Base-by-base conservation (phyloP, 1,140 invertebrate genomes). In the Gryllus bimaculatus region DNA sequence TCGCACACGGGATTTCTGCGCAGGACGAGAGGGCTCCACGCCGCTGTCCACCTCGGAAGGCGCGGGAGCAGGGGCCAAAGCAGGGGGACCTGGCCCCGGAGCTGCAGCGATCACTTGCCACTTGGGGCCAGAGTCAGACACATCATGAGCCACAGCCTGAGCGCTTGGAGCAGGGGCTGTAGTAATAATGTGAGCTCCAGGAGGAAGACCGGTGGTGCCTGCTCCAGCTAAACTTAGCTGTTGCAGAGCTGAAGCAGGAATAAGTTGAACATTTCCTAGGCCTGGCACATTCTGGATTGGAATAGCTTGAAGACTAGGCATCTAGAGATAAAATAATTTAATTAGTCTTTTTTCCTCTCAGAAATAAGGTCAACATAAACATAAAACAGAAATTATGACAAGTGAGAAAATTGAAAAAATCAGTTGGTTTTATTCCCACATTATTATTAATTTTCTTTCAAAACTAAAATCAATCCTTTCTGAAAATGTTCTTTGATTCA, bases 231-330 rank as follows among this genome's bases (percentile, higher is more conserved):
- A 66, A 8, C 77, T 73, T 47, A 78, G 74, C 8, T 74, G 77
- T 12, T 81, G 81, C 78, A 83, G 83, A 0, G 81, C 82, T 48
- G 78, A 88, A 0, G 90, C 89, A 5, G 91, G 90, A 76, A 92
- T 92, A 0, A 94, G 90, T 86, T 94, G 92, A 6, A 94, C 92
- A 82, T 93, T 93, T 47, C 93, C 93, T 18, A 95, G 82, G 8
- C 93, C 93, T 77, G 91, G 91, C 74, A 93, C 91, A 85, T 93
- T 92, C 83, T 92, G 91, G 15, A 92, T 87, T 0, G 90, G 89
- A 80, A 91, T 86, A 2, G 90, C 89, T 81, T 92, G 90, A 5
- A 91, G 81, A 78, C 78, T 80, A 48, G 47, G 47, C 20, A 80
- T 73, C 75, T 73, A 74, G n/a, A 76, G 66, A 76, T 39, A 39